Percentiles rank a stretch among this genome's conserved stretches.
These are phyloP conservation scores for Pseudolycoriella hygida DNA, from an alignment of 2,888 invertebrate species.

Conservation along the genomic window DNA sequence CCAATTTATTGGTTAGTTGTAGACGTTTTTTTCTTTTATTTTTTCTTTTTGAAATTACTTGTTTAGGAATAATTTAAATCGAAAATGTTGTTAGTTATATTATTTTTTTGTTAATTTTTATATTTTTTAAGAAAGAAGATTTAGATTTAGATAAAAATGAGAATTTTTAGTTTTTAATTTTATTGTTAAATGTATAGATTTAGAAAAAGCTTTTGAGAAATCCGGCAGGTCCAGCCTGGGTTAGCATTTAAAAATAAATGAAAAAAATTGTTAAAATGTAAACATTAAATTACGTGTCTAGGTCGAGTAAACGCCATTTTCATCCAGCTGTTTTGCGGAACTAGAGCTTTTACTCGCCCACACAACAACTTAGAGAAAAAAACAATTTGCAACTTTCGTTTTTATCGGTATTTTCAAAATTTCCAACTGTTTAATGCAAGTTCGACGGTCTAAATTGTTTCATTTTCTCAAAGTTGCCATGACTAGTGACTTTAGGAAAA, in stretches of 20 bases:
- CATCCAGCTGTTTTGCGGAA: too few relatives aligned
- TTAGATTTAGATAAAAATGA: background rate
- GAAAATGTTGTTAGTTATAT: background rate
- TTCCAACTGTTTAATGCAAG: too few relatives aligned
- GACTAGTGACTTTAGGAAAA: too few relatives aligned
- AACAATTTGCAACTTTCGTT: constrained; percentile 3
- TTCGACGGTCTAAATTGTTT: too few relatives aligned
- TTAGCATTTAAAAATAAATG: constrained; percentile 8
- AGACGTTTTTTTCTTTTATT: background rate
- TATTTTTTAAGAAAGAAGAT: background rate
- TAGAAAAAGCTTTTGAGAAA: constrained; percentile 93
- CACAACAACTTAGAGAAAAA: background rate
- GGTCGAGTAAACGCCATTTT: too few relatives aligned
- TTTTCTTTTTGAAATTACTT: background rate
- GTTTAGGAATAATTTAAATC: background rate
- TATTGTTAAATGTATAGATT: constrained; percentile 18
- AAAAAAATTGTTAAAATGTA: constrained; percentile 8
- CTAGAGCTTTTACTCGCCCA: too few relatives aligned
- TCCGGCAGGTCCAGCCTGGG: constrained; percentile 77
- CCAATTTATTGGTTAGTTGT: background rate
- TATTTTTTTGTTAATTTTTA: background rate
- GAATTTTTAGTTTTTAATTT: background rate
- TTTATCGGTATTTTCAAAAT: too few relatives aligned
- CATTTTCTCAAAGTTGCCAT: too few relatives aligned
- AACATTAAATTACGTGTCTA: too few relatives aligned